Evolutionary conservation across 1,140 invertebrate genomes (phyloP).

Genomic region (Drosophila serrata): DNA sequence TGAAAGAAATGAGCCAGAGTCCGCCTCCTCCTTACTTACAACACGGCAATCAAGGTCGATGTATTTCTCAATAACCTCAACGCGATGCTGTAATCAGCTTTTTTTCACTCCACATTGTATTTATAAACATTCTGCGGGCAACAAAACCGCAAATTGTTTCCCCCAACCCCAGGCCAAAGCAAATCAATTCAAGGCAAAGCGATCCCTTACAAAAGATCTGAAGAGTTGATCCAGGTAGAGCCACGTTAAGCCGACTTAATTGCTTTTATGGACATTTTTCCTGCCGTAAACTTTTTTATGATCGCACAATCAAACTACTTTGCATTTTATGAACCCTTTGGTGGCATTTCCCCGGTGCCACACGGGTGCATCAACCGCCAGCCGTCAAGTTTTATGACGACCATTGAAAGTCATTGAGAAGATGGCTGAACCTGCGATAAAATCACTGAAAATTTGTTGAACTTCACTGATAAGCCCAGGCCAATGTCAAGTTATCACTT

Average conservation of each 20-base stretch:
- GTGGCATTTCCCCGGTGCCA: slow-evolving; percentile 12
- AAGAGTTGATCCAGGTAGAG: slow-evolving; percentile 23
- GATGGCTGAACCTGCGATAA: slow-evolving; percentile 63
- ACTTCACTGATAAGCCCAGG: slow-evolving; percentile 46
- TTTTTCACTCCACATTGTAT: slow-evolving; percentile 35
- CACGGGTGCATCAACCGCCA: slow-evolving; percentile 30
- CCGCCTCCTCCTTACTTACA: slow-evolving; percentile 37
- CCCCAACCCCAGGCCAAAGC: slow-evolving; percentile 39
- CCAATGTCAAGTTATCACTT: slow-evolving; percentile 68
- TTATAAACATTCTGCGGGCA: slow-evolving; percentile 33
- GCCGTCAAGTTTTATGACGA: slow-evolving; percentile 58
- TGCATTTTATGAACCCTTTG: slow-evolving; percentile 70
- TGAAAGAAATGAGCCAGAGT: slow-evolving; percentile 14
- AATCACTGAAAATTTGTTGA: slow-evolving; percentile 76
- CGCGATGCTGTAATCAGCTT: slow-evolving; percentile 58
- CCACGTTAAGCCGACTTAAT: slow-evolving; percentile 49
- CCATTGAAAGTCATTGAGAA: slow-evolving; percentile 58
- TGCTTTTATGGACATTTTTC: slow-evolving; percentile 72
- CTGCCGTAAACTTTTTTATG: slow-evolving; percentile 72
- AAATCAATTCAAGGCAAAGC: slow-evolving; percentile 53
- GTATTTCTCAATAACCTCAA: slow-evolving; percentile 40
- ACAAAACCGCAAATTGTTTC: slow-evolving; percentile 76
- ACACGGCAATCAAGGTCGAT: slow-evolving; percentile 45
- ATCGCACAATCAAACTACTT: slow-evolving; percentile 74
- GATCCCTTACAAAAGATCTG: slow-evolving; percentile 38